Percentiles rank a stretch among this genome's conserved stretches.
Conservation (phyloP, 2,888 invertebrate species). For the Epistrophella euchroma region DNA sequence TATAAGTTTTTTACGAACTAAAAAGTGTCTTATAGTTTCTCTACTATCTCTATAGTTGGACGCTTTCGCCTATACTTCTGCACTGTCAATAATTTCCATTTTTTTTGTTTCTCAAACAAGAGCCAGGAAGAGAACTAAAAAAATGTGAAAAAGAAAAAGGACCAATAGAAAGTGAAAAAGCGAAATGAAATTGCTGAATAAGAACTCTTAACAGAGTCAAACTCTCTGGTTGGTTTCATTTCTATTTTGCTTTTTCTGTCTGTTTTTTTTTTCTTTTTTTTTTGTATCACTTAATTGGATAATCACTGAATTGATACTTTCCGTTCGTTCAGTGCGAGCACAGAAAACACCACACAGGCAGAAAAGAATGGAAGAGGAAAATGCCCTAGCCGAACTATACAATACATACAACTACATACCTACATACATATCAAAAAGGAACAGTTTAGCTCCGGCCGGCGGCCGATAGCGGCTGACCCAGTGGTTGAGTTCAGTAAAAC, state of each 20-base stretch:
- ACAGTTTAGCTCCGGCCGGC: conserved; percentile 19
- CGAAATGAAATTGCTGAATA: conserved; percentile 63
- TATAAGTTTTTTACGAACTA: conserved; percentile 33
- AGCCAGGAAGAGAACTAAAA: background rate
- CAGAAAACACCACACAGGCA: conserved; percentile 17
- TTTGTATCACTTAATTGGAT: conserved; percentile 71
- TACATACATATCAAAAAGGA: background rate
- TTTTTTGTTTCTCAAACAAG: conserved; percentile 40
- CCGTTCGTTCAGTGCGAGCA: conserved; percentile 43
- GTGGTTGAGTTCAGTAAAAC: conserved; percentile 55
- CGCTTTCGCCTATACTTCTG: conserved; percentile 16
- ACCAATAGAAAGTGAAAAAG: conserved; percentile 15
- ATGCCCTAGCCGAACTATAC: background rate
- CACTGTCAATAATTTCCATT: conserved; percentile 70
- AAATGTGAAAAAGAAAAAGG: background rate
- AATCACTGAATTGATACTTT: conserved; percentile 75
- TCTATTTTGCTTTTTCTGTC: background rate
- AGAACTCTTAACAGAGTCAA: conserved; percentile 60
- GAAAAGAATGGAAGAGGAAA: conserved; percentile 6
- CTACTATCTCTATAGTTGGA: background rate
- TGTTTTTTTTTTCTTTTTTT: background rate
- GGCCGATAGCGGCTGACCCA: conserved; percentile 21
- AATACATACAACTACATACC: background rate
- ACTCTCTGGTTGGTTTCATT: conserved; percentile 26
- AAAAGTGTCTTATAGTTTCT: conserved; percentile 25